Evolutionary conservation across 2,113 vertebrate genomes (phyloP).

Genomic region (Tringa solitaria): DNA sequence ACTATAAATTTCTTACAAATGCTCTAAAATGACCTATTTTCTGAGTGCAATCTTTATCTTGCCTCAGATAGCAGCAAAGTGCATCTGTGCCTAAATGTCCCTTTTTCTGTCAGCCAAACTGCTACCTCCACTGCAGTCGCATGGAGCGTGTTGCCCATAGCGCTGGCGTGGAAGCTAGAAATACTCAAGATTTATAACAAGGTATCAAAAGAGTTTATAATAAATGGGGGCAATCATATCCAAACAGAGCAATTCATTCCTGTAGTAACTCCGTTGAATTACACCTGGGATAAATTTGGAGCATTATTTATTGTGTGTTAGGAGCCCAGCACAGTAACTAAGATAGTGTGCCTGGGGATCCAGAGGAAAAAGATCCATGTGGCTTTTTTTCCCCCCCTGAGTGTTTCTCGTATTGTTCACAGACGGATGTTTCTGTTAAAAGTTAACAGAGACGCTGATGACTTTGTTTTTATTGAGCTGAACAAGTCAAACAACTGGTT

Average conservation of each 20-base stretch:
- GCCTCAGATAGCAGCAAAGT: background rate
- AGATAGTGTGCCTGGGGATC: background rate
- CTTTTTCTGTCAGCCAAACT: background rate
- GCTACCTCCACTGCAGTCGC: background rate
- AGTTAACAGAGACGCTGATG: slow-evolving; percentile 11
- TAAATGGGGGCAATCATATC: background rate
- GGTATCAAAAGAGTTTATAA: slow-evolving; percentile 30
- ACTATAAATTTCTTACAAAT: background rate
- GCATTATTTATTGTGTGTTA: slow-evolving; percentile 18
- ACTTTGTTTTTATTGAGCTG: background rate
- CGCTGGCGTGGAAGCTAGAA: background rate
- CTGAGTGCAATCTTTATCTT: background rate
- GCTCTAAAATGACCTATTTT: background rate
- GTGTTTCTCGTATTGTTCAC: background rate
- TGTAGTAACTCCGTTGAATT: background rate
- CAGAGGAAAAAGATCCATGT: background rate
- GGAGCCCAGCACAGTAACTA: background rate
- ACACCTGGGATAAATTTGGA: slow-evolving; percentile 28
- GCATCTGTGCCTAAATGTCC: background rate
- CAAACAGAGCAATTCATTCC: background rate
- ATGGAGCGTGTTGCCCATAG: background rate
- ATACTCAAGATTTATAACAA: background rate
- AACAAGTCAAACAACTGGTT: slow-evolving; percentile 21
- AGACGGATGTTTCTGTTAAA: slow-evolving; percentile 7
- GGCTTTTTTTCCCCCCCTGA: background rate